Evolutionary conservation across 2,797 vertebrate species (phyloP).

Genomic region (Sus cebifrons): DNA sequence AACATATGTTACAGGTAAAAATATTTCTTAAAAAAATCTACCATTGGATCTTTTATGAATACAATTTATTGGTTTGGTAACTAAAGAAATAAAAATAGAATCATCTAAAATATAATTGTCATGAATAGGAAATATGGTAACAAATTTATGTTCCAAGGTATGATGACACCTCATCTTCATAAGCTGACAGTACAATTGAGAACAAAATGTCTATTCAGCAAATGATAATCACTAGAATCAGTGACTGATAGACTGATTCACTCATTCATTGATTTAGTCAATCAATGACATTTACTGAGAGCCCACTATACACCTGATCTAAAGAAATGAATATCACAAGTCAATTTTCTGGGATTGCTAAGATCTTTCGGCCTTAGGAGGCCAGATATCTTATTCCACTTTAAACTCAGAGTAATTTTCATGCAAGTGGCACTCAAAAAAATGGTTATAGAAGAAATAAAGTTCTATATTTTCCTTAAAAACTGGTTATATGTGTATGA

Average conservation of each 20-base stretch:
- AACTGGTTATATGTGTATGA: not conserved
- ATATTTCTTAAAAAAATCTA: not conserved
- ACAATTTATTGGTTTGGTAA: not conserved
- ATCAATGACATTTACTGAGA: not conserved
- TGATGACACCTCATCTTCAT: not conserved
- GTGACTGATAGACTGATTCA: not conserved
- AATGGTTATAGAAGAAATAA: not conserved
- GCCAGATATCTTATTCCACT: not conserved
- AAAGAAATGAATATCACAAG: not conserved
- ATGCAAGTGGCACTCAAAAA: not conserved
- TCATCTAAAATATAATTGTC: not conserved
- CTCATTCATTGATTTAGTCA: not conserved
- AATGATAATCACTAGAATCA: not conserved
- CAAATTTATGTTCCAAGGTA: not conserved
- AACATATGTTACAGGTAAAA: not conserved
- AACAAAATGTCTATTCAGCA: not conserved
- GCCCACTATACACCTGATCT: not conserved
- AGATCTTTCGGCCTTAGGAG: not conserved
- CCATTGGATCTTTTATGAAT: not conserved
- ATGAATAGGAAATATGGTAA: not conserved
- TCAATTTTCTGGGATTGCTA: not conserved
- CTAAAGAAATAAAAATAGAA: not conserved
- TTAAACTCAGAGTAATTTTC: not conserved
- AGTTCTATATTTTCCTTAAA: not conserved
- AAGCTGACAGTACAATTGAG: not conserved